Evolutionary conservation across 2,113 vertebrate species (phyloP), one percentile per base, ranked within the genome.

Genomic region (Ifrita kowaldi): DNA sequence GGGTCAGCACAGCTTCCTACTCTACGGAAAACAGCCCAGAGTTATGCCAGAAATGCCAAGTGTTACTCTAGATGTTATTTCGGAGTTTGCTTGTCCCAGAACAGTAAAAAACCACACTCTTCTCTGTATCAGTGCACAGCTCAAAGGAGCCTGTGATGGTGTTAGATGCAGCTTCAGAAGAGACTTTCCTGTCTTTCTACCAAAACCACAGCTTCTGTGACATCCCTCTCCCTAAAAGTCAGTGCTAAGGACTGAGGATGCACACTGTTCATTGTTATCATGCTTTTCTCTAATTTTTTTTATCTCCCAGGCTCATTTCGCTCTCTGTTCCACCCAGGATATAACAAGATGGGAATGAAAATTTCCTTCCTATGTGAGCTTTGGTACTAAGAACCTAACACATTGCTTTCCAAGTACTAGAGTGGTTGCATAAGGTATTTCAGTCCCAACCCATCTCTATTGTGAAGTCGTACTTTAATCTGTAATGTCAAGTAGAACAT

Each of bases 401-500:
- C 19, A 39, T 32, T 59, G 64, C 67, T 86, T 95, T 80, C 60
- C 62, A 78, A 88, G 63, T 69, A 77, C 78, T 79, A 76, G 63
- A n/a, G 69, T 41, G 52, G 28, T 42, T 75, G 52, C 78, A 77
- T 6, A 73, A 94, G 39, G 53, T 69, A 91, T 94, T 96, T 90
- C 73, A 89, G 81, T 96, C 95, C 70, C 80, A 81, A 78, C 30
- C 27, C 65, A 76, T 89, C 89, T 96, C 95, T 91, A 60, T 96
- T 97, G 95, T 92, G 91, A 97, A 97, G 82, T 68, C 74, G 63
- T 95, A 70, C 91, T 97, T 97, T 96, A 96, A 96, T 97, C 84
- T 90, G 88, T 92, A 95, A 94, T 96, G 97, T 98, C 96, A 97
- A 86, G 85, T 93, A 95, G 97, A 98, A 98, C 97, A 97, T 62